Base-by-base conservation (phyloP, 2,797 vertebrate species). In the Sebastes diploproa region DNA sequence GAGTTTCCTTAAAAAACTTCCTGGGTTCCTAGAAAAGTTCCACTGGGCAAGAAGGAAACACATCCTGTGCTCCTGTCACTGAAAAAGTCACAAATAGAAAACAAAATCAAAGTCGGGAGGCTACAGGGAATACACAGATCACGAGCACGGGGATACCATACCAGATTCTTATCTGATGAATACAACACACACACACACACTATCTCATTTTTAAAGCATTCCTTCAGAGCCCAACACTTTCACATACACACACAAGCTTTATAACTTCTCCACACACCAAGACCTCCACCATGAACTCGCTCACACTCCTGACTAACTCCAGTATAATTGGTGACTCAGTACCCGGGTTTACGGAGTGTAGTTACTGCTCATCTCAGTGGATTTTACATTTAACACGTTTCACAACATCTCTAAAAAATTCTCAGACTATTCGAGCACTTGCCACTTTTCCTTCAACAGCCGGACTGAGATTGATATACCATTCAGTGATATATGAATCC, bases 201-300 rank as follows among this genome's bases (percentile, higher is more conserved):
- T 52, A 52, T 81, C 75, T 84, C 67, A 42, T 82, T 80, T 84
- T 90, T 78, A 89, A 91, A 89, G 72, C 87, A 91, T 87, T 89
- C 84, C 81, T 89, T 71, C 68, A 69, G 32, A 91, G 75, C 66
- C 69, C 56, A 73, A 67, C 23, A 1, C 27, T 20, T 65, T 55
- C 22, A 54, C 42, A 36, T 16, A 42, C 72, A 58, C 20, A 74
- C 70, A 30, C 9, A 14, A 6, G 36, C 36, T 38, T 38, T 22
- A 14, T 7, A 34, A 61, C 18, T 20, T 36, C 20, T 60, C 1
- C n/a, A 54, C 6, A 10, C 34, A 20, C 25, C 9, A 1, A 38
- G 7, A 50, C 58, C 36, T 68, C 18, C 46, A 71, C 27, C 63
- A 14, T 5, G n/a, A 30, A 29, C 66, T 52, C 5, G 29, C 20